Conservation (phyloP, 2,888 invertebrate species). For the Drosophila neotestacea region DNA sequence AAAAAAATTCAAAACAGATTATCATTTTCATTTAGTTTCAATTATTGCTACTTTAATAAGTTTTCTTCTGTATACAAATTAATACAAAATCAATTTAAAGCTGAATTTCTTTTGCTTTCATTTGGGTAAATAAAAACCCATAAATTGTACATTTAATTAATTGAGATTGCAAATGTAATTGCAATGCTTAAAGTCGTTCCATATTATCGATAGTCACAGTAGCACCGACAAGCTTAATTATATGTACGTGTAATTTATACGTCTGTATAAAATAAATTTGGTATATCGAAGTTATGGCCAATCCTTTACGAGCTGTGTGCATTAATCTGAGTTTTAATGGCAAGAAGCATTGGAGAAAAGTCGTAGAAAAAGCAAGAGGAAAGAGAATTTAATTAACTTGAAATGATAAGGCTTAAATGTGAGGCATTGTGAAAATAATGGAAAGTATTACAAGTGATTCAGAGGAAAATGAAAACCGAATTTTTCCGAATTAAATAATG, state of each 20-base stretch:
- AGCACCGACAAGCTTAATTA: conserved; percentile 29
- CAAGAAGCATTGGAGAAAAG: conserved; percentile 3
- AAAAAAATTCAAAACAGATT: no score
- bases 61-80: no score
- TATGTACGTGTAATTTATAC: background rate
- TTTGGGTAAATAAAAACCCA: conserved; percentile 1
- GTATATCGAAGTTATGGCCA: conserved; percentile 27
- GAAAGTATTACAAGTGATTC: conserved; percentile 2
- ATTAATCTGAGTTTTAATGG: conserved; percentile 48
- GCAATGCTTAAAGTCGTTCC: conserved; percentile 21
- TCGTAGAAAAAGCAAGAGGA: conserved; percentile 16
- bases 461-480: background rate
- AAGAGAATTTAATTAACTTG: conserved; percentile 26
- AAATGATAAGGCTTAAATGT: conserved; percentile 22
- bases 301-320: conserved; percentile 31
- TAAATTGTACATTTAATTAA: conserved; percentile 50
- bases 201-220: conserved; percentile 4
- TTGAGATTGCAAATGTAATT: conserved; percentile 45
- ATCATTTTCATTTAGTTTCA: no score
- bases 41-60: no score
- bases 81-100: background rate
- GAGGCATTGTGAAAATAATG: conserved; percentile 17
- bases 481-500: no score
- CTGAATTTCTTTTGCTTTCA: conserved; percentile 16
- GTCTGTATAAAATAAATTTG: conserved; percentile 17